Evolutionary conservation across 2,888 invertebrate species (phyloP), one percentile per base, ranked within the genome.

Genomic region (Uloborus plumipes): DNA sequence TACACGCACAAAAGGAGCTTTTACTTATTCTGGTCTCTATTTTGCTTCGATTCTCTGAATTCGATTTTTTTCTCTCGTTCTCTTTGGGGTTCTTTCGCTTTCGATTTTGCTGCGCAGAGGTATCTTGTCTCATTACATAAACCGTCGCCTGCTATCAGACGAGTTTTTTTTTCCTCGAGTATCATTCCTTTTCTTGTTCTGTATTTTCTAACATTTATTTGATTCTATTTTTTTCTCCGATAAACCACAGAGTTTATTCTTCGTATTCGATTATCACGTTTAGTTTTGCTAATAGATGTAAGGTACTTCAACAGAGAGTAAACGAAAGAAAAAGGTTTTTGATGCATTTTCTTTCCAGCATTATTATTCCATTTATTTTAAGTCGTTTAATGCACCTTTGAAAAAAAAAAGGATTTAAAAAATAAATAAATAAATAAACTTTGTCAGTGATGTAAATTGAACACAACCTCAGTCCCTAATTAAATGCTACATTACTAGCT

Each of bases 121-220:
- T 80, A 80, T 80, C 71, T 73, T 62, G 73, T 73, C 73, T 80
- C 80, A 81, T 81, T 81, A 81, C 74, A 70, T 74, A 81, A 81
- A 74, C 74, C 80, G 80, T 58, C 74, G 80, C 70, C 65, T 81
- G 64, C 69, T 74, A 74, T 74, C 75, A 80, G 73, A 61, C 49
- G 58, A 26, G 62, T 58, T 69, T 69, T 69, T 80, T 80, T 69
- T 49, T 53, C 16, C 18, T 14, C 51, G 49, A 14, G 18, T 39
- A 39, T 64, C 58, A 18, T 51, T 76, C 16, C 22, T 50, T 49
- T 76, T 50, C 18, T 51, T 26, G 66, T 51, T 66, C 39, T n/a
- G 26, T 64, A 31, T 39, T 64, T 64, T 39, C 39, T 31, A 6
- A 3, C 16, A 20, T 64, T 64, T 64, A 39, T 64, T 64, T 64